Base-by-base conservation (phyloP, 2,113 vertebrate species). In the Sporophila hypoxantha region DNA sequence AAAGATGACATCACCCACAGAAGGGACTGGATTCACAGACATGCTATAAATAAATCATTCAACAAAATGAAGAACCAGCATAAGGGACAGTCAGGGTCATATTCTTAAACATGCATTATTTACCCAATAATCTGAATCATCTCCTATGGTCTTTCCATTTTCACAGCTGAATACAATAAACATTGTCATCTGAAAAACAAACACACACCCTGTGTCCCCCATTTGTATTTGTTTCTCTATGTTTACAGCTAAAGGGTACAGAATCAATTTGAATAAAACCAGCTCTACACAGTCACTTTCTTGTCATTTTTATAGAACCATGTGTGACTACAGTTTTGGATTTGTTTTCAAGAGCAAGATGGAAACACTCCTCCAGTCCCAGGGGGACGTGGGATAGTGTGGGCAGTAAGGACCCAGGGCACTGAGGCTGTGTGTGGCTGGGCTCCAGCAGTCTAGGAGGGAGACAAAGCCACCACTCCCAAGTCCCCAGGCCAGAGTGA, bases 1-100 rank as follows among this genome's bases (percentile, higher is more conserved):
- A 76, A 91, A 80, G 88, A 69, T 94, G 67, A 91, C 90, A 70
- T 94, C 95, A 93, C 34, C 79, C 76, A 64, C 60, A 76, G 67
- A 88, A 88, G 75, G n/a, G 61, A 42, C 78, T 68, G 57, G 46
- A 86, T 89, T 88, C 52, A 34, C 34, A 94, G 82, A 69, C 64
- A 71, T 46, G 6, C 20, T 66, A 39, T 87, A 87, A 94, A 93
- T 81, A 90, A 92, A 90, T 86, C 79, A 76, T 87, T 88, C 37
- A 80, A 55, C 56, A 85, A 86, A 92, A 88, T 75, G 61, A 89
- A 81, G 79, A 90, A 76, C 12, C 23, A 70, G 61, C 14, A 66
- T 34, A 80, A 79, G 42, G 34, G 17, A 56, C 42, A 74, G 52
- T 25, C 21, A 3, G 47, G 80, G 19, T 82, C 27, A 50, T 75